These are phyloP conservation scores for Elephantulus edwardii DNA, from an alignment of 2,113 vertebrate species.

Conservation along the genomic window DNA sequence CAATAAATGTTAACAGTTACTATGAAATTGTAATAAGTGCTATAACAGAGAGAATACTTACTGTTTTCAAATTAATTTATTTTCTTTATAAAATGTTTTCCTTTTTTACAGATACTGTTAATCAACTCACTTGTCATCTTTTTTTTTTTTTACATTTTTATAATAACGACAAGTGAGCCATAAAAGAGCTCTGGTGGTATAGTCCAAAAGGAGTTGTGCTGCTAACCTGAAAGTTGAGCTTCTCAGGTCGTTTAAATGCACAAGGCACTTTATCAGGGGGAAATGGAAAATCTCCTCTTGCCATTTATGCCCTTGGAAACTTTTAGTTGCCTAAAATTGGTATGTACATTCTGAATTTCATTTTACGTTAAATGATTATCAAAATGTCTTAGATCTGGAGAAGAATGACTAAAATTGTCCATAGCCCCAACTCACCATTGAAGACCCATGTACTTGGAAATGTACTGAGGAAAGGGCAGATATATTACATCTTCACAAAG, in stretches of 20 bases:
- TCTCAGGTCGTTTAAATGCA: too few relatives aligned
- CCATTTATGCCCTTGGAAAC: too few relatives aligned
- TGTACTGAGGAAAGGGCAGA: neutral
- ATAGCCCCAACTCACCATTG: neutral
- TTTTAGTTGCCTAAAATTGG: neutral
- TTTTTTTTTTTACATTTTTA: conserved; percentile 5
- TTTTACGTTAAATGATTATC: neutral
- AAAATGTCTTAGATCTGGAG: neutral
- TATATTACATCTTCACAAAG: neutral
- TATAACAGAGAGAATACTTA: neutral
- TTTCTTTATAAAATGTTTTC: neutral
- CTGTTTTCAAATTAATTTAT: neutral
- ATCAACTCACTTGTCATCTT: neutral
- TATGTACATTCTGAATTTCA: neutral
- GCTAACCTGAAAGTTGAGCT: too few relatives aligned
- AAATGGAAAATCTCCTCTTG: too few relatives aligned
- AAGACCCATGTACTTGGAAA: neutral
- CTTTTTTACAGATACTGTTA: neutral
- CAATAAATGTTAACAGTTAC: neutral
- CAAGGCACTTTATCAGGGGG: too few relatives aligned
- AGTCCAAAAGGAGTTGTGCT: too few relatives aligned
- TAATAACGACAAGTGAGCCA: neutral
- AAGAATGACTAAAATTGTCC: neutral
- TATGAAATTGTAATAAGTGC: neutral
- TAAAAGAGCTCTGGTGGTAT: too few relatives aligned